These are phyloP conservation scores for Cremastinae sp. DNA, from an alignment of 2,888 invertebrate species.

Conservation along the genomic window DNA sequence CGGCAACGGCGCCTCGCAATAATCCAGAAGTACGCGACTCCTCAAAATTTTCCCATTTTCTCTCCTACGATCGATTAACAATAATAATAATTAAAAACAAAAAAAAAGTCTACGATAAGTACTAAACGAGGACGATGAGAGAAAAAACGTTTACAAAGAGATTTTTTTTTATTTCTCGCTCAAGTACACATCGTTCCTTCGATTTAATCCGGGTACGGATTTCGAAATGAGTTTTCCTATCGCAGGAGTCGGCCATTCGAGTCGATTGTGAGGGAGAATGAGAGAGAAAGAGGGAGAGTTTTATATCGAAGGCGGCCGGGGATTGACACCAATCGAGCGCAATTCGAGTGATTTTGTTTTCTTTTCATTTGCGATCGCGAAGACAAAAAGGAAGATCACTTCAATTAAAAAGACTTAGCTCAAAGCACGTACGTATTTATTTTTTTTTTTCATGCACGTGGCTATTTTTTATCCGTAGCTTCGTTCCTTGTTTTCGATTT, in stretches of 20 bases:
- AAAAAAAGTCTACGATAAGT: conserved; percentile 39
- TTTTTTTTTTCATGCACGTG: conserved; percentile 71
- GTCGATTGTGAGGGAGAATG: too few relatives aligned
- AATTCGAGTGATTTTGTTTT: too few relatives aligned
- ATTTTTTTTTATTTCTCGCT: too few relatives aligned
- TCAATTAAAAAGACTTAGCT: conserved; percentile 58
- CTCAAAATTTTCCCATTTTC: conserved; percentile 22
- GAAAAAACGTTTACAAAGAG: not conserved
- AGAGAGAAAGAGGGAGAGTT: too few relatives aligned
- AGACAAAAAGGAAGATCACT: too few relatives aligned
- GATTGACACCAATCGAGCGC: too few relatives aligned
- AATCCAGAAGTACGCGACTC: conserved; percentile 1
- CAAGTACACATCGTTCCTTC: too few relatives aligned
- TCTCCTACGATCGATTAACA: conserved; percentile 28
- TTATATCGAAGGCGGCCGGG: too few relatives aligned
- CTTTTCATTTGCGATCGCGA: too few relatives aligned
- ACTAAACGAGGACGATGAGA: conserved; percentile 27
- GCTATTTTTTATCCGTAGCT: conserved; percentile 22
- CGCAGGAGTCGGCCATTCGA: too few relatives aligned
- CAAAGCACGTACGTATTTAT: conserved; percentile 66
- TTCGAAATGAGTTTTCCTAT: too few relatives aligned
- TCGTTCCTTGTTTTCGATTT: conserved; percentile 26
- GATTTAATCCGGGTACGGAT: conserved; percentile 20
- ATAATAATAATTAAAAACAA: conserved; percentile 26
- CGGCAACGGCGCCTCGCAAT: not conserved